phyloP scores from a whole-genome alignment of 2,113 vertebrate genomes.

The Hyperopisus bebe region DNA sequence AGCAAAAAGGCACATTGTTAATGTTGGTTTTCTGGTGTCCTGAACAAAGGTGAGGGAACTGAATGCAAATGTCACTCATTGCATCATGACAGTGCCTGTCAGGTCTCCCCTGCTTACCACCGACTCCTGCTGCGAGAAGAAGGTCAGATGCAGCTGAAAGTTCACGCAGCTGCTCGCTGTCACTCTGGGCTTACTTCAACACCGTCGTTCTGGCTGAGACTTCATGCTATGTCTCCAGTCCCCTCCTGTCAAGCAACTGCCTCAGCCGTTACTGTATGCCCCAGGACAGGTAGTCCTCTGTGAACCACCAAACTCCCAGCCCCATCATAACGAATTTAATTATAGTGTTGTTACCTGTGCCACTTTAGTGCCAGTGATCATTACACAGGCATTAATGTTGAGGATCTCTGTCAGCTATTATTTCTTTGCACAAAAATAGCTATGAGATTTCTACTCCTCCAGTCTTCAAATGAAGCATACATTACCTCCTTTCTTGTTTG shows the following conservation, averaged over 20 bases:
- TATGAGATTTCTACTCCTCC: conserved; percentile 46
- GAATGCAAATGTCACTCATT: conserved; percentile 47
- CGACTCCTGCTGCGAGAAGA: conserved; percentile 44
- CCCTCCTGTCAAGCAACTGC: conserved; percentile 43
- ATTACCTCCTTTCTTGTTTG: conserved; percentile 59
- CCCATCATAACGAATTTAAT: conserved; percentile 58
- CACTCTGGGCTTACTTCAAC: conserved; percentile 53
- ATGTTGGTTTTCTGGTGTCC: neutral
- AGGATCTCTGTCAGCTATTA: conserved; percentile 65
- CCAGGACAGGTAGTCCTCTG: conserved; percentile 45
- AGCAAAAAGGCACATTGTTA: neutral
- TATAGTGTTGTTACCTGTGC: conserved; percentile 42
- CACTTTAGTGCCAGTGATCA: conserved; percentile 61
- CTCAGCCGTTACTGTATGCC: conserved; percentile 49
- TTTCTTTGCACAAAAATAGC: conserved; percentile 43
- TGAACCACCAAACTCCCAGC: conserved; percentile 49
- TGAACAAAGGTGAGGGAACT: conserved; percentile 24
- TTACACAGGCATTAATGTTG: conserved; percentile 53
- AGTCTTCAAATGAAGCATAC: conserved; percentile 14
- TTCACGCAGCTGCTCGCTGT: conserved; percentile 59
- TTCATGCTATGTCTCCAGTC: conserved; percentile 5
- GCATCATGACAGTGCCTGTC: conserved; percentile 47
- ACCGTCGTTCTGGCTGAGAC: conserved; percentile 44
- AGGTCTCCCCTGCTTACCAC: conserved; percentile 44
- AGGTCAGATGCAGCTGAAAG: conserved; percentile 38